Base-by-base conservation (phyloP, 2,797 vertebrate species). In the Syngnathus acus region DNA sequence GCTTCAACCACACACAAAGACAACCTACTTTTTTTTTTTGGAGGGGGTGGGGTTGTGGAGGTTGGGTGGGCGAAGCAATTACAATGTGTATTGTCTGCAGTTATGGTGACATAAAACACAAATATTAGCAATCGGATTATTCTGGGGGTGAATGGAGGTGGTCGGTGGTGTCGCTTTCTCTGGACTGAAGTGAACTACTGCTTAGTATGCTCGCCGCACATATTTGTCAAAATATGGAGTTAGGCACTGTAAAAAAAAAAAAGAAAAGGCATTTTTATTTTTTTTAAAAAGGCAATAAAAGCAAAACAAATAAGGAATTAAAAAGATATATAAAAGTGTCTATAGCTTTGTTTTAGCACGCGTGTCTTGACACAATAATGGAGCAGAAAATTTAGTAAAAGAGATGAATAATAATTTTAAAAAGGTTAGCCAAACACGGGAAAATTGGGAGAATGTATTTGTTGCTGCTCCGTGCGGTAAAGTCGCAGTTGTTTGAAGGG, bases 11-110 rank as follows among this genome's bases (percentile, higher is more conserved):
- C 87, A 88, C 78, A 83, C 86, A 86, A 84, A 83, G 84, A 69
- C 82, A 84, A 62, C 82, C 9, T 7, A 9, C 48, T n/a, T n/a
- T 51, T 51, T 51, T 51, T 81, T 80, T 88, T 80, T 32, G 3
- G 26, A 37, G 4, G 26, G 17, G 14, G 26, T 17, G 26, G 26
- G 26, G 26, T 26, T 54, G 53, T 54, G 53, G 26, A 51, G 37
- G 13, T 39, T 40, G 6, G 42, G 13, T 23, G 42, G 39, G 5
- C 11, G 88, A 88, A 90, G 90, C 93, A 89, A 93, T 93, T 92
- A 91, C 88, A 88, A 88, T 89, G 89, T 91, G 83, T 68, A 84
- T 87, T 84, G 85, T 88, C 88, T 90, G 84, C 68, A 90, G 83
- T 89, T 39, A 69, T 55, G 72, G 58, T 68, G 69, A 79, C 78